Conservation (phyloP, 2,113 vertebrate genomes). For the Himantopus leucocephalus region DNA sequence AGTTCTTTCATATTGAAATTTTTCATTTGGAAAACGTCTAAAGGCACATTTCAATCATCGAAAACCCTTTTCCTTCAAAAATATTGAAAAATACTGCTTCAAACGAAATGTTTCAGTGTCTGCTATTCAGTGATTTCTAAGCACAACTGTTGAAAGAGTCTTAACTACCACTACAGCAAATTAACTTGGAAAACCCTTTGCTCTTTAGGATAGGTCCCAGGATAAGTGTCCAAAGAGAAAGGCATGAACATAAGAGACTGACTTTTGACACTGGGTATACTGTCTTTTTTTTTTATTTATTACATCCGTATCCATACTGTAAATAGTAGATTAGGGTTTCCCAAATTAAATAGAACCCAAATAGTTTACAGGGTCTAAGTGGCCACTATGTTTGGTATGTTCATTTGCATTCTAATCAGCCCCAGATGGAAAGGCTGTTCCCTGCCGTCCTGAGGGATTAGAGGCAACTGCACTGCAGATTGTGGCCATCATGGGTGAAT, state of each 20-base stretch:
- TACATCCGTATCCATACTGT: background rate
- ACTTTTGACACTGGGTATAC: background rate
- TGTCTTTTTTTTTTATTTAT: background rate
- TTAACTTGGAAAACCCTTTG: background rate
- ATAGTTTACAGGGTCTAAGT: background rate
- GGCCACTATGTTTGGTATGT: background rate
- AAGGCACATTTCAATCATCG: background rate
- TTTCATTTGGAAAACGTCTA: constrained; percentile 6
- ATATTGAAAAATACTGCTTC: background rate
- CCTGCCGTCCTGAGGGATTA: background rate
- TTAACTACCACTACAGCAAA: background rate
- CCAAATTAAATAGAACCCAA: background rate
- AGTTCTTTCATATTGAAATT: background rate
- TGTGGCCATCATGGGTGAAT: background rate
- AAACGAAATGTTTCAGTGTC: background rate
- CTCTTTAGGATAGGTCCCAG: background rate
- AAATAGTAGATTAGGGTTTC: background rate
- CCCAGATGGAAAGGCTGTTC: background rate
- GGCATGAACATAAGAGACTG: background rate
- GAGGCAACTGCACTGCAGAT: background rate
- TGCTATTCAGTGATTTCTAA: background rate
- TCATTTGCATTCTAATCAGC: background rate
- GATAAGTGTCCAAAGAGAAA: background rate
- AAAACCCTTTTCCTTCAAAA: background rate
- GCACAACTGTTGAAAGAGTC: background rate